Percentiles rank a stretch among this genome's conserved stretches.
phyloP scores from a whole-genome alignment of 2,113 vertebrate species.

The Ardeotis arabs region DNA sequence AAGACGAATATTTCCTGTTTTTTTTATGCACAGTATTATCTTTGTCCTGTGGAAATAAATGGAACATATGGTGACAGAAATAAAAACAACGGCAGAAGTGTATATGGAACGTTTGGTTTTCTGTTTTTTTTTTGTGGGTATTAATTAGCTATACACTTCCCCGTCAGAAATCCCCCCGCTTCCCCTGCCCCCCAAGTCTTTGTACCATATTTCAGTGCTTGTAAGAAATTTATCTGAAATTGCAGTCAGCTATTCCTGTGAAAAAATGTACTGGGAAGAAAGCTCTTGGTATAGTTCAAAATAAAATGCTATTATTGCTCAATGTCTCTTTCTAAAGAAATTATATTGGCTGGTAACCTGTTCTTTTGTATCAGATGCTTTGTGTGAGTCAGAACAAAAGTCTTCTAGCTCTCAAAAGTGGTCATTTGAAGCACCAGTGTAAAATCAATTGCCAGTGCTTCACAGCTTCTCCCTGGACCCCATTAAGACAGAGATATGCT shows the following conservation, averaged over 20 bases:
- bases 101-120: neutral
- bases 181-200: rapidly evolving
- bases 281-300: neutral
- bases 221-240: conserved; percentile 22
- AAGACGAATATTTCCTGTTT: neutral
- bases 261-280: neutral
- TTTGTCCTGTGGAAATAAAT: neutral
- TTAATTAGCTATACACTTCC: neutral
- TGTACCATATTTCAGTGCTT: neutral
- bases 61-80: neutral
- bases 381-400: conserved; percentile 9
- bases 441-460: conserved; percentile 11
- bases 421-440: neutral
- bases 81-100: neutral
- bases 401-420: neutral
- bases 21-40: neutral
- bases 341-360: neutral
- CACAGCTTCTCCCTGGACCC: neutral
- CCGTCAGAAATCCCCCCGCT: neutral
- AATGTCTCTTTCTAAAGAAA: conserved; percentile 28
- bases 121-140: neutral
- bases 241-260: neutral
- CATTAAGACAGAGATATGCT: neutral
- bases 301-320: conserved; percentile 40
- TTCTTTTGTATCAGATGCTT: conserved; percentile 20